These are phyloP conservation scores for Cerastoderma edule DNA, from an alignment of 2,888 invertebrate genomes.

Conservation along the genomic window DNA sequence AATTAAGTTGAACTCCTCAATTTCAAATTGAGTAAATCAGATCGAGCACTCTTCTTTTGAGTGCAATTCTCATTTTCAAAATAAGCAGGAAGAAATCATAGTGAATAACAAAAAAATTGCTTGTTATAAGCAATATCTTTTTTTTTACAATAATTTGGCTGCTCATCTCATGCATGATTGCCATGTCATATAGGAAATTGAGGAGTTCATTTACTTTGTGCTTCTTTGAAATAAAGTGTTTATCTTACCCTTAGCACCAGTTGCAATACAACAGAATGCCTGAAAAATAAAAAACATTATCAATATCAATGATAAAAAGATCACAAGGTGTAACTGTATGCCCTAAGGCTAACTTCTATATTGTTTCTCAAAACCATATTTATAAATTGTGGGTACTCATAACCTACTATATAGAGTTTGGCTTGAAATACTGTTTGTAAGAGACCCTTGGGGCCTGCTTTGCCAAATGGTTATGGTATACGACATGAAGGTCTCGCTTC, in stretches of 20 bases:
- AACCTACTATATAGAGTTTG: too few species aligned
- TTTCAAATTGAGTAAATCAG: too few species aligned
- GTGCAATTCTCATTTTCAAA: background rate
- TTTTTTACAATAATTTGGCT: background rate
- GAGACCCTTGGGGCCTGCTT: too few species aligned
- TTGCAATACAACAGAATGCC: constrained; percentile 32
- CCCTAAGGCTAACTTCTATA: too few species aligned
- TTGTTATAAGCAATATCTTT: too few species aligned
- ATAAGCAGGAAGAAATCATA: background rate
- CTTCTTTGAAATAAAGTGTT: background rate
- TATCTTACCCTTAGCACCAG: constrained; percentile 29
- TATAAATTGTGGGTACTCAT: too few species aligned
- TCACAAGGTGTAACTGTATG: background rate
- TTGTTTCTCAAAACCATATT: too few species aligned
- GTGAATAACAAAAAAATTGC: background rate
- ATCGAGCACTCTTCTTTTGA: background rate
- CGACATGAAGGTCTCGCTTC: too few species aligned
- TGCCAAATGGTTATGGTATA: too few species aligned
- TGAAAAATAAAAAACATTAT: constrained; percentile 1
- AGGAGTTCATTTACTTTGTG: background rate
- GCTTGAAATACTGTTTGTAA: too few species aligned
- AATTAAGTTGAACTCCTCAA: too few species aligned
- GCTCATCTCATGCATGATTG: background rate
- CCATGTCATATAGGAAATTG: background rate
- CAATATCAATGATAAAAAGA: too few species aligned